Percentiles rank a stretch among this genome's conserved stretches.
These are phyloP conservation scores for Pollicipes pollicipes DNA, from an alignment of 1,140 invertebrate genomes.

Conservation along the genomic window DNA sequence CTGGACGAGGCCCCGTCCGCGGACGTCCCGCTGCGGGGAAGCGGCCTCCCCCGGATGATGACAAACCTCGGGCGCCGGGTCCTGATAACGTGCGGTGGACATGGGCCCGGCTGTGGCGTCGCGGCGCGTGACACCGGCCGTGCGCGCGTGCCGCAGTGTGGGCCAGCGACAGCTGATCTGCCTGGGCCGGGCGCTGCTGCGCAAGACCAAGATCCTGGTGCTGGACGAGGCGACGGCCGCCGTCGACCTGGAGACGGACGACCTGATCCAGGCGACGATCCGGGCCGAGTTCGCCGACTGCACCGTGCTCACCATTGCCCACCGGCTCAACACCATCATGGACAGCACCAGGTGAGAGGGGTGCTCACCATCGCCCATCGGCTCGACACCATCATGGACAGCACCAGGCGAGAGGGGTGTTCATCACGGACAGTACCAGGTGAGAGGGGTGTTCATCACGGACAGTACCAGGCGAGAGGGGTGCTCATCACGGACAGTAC, in stretches of 20 bases:
- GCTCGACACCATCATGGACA: constrained; percentile 81
- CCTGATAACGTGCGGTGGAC: no score
- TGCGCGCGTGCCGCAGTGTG: constrained; percentile 34
- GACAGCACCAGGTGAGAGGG: constrained; percentile 50
- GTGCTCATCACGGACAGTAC: no score
- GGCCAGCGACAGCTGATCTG: constrained; percentile 70
- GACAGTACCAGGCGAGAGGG: no score
- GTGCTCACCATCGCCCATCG: constrained; percentile 85
- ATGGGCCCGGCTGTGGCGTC: no score
- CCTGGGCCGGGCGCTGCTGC: constrained; percentile 65
- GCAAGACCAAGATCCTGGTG: constrained; percentile 75
- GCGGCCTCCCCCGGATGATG: no score
- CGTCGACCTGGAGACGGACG: constrained; percentile 80
- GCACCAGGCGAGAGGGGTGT: no score
- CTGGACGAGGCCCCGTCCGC: no score
- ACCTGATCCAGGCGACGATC: constrained; percentile 76
- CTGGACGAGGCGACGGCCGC: constrained; percentile 86
- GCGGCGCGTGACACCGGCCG: no score
- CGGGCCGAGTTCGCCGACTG: constrained; percentile 68
- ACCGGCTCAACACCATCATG: constrained; percentile 84
- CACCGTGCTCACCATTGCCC: constrained; percentile 85
- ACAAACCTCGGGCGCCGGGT: no score
- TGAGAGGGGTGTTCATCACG: no score
- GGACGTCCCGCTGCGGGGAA: no score
- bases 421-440: no score